Percentiles rank a stretch among this genome's conserved stretches.
phyloP scores from a whole-genome alignment of 2,888 invertebrate genomes.

The Aspidapion aeneum region DNA sequence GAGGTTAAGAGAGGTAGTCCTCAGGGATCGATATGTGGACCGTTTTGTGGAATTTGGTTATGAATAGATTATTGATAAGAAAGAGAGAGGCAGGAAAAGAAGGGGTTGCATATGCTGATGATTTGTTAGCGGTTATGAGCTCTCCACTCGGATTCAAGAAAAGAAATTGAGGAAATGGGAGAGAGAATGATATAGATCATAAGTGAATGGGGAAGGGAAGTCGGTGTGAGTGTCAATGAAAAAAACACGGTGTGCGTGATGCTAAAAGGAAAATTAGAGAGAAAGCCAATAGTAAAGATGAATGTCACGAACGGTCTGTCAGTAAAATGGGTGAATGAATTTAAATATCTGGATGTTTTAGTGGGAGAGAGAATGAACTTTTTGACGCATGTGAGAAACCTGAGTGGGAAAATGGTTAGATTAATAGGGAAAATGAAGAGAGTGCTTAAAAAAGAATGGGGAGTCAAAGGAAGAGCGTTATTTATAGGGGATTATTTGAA shows the following conservation, averaged over 20 bases:
- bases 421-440: too few species aligned
- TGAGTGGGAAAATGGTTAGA: too few species aligned
- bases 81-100: too few species aligned
- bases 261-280: not conserved
- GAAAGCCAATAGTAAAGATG: too few species aligned
- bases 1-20: not conserved
- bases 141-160: not conserved
- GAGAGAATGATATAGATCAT: not conserved
- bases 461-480: too few species aligned
- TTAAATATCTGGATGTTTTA: too few species aligned
- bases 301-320: too few species aligned
- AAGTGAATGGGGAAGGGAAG: not conserved
- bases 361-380: too few species aligned
- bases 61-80: not conserved
- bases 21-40: not conserved
- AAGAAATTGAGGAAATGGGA: not conserved
- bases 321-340: too few species aligned
- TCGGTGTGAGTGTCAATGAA: not conserved
- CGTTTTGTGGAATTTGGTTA: not conserved
- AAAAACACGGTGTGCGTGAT: not conserved
- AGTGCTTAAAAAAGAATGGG: too few species aligned
- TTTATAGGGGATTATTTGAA: not conserved
- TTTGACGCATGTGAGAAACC: too few species aligned
- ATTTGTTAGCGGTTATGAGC: too few species aligned
- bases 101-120: not conserved